phyloP scores from a whole-genome alignment of 2,888 invertebrate species.

The Chloroclysta siterata region DNA sequence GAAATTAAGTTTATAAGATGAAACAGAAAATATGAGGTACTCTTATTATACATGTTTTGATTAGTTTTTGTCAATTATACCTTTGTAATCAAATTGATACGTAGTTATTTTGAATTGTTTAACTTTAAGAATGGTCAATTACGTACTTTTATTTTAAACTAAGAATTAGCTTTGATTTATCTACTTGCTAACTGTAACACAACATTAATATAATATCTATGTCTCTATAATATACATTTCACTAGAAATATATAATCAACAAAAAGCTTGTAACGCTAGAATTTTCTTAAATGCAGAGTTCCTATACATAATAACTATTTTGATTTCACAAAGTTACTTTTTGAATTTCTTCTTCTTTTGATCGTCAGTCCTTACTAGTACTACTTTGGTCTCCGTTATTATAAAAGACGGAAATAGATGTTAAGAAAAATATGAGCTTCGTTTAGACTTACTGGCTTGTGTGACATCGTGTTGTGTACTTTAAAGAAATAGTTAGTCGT shows the following conservation, averaged over 20 bases:
- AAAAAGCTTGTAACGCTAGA: conserved; percentile 23
- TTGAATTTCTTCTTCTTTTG: conserved; percentile 6
- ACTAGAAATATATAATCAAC: conserved; percentile 1
- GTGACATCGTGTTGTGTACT: conserved; percentile 75
- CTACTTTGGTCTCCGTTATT: conserved; percentile 35
- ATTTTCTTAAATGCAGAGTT: conserved; percentile 26
- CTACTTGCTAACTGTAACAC: conserved; percentile 48
- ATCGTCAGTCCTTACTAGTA: conserved; percentile 7
- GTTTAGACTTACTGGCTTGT: conserved; percentile 82
- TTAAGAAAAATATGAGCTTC: conserved; percentile 84
- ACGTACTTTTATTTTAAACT: conserved; percentile 75
- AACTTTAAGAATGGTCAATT: conserved; percentile 83
- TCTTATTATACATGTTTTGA: conserved; percentile 69
- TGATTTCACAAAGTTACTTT: conserved; percentile 12
- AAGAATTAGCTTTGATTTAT: conserved; percentile 63
- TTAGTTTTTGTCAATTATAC: conserved; percentile 83
- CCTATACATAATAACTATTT: conserved; percentile 15
- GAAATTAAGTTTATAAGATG: conserved; percentile 65
- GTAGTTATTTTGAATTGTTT: conserved; percentile 81
- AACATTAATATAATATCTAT: conserved; percentile 33
- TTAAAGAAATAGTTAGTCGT: conserved; percentile 62
- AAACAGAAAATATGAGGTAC: conserved; percentile 57
- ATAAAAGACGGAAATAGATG: conserved; percentile 72
- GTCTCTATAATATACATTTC: conserved; percentile 13
- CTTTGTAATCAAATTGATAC: conserved; percentile 72